Evolutionary conservation across 2,797 vertebrate species (phyloP).

Genomic region (Distichodus sexfasciatus): DNA sequence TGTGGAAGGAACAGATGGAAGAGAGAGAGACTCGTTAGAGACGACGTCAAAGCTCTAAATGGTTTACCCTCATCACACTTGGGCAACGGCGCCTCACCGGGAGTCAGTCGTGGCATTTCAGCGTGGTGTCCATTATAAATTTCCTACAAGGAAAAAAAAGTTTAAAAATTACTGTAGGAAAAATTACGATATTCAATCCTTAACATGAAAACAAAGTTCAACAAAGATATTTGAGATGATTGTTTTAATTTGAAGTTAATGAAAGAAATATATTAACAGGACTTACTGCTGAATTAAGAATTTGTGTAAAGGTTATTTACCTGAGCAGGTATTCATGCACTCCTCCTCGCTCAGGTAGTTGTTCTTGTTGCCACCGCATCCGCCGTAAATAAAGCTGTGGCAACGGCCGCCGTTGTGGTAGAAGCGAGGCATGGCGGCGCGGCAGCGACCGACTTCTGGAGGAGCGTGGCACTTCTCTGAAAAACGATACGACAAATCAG

Average conservation of each 20-base stretch:
- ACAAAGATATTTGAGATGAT: too few relatives aligned
- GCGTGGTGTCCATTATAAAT: too few relatives aligned
- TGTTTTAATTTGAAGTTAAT: too few relatives aligned
- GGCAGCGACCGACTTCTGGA: conserved; percentile 68
- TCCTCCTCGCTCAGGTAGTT: conserved; percentile 35
- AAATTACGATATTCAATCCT: too few relatives aligned
- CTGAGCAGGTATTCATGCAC: conserved; percentile 40
- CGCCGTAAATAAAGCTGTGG: conserved; percentile 44
- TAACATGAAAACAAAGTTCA: too few relatives aligned
- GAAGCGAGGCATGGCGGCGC: conserved; percentile 67
- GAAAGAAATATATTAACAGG: too few relatives aligned
- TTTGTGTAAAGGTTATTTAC: conserved; percentile 11
- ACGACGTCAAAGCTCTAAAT: background rate
- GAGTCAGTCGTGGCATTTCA: too few relatives aligned
- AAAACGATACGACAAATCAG: too few relatives aligned
- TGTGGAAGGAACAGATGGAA: conserved; percentile 24
- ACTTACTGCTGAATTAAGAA: too few relatives aligned
- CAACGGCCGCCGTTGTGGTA: conserved; percentile 69
- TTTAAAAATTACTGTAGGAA: background rate
- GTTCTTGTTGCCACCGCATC: conserved; percentile 48
- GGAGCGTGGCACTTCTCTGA: conserved; percentile 68
- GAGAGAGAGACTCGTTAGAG: background rate
- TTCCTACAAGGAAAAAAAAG: too few relatives aligned
- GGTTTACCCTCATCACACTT: too few relatives aligned
- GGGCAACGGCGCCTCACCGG: too few relatives aligned